A percentile compares a stretch with the other conserved stretches of the same genome.
Evolutionary conservation across 2,113 vertebrate species (phyloP).

Genomic region (Crypturellus undulatus): DNA sequence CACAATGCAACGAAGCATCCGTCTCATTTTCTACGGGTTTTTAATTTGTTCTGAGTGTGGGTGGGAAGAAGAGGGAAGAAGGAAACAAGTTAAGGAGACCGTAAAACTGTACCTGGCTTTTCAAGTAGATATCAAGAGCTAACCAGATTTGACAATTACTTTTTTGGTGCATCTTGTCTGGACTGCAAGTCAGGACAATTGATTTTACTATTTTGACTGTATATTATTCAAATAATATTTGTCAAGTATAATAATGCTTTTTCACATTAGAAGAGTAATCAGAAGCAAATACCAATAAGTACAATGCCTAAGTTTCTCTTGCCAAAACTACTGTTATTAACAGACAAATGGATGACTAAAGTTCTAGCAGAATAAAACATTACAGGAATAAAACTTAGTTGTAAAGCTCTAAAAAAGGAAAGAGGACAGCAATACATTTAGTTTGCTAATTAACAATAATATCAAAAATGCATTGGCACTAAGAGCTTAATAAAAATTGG

Average conservation of each 20-base stretch:
- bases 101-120: neutral
- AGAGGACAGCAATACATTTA: neutral
- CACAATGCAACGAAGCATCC: neutral
- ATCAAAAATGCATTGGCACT: conserved; percentile 41
- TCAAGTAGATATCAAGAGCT: neutral
- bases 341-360: neutral
- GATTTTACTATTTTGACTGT: neutral
- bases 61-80: neutral
- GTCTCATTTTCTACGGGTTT: neutral
- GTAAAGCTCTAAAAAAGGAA: neutral
- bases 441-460: conserved; percentile 29
- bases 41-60: neutral
- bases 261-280: neutral
- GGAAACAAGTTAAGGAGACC: neutral
- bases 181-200: neutral
- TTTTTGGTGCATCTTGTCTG: neutral
- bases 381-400: neutral
- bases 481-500: conserved; percentile 73
- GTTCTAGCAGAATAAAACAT: neutral
- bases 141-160: neutral
- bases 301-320: neutral
- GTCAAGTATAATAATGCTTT: neutral
- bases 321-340: neutral
- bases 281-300: neutral
- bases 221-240: neutral